phyloP scores from a whole-genome alignment of 1,140 invertebrate genomes.

The Zaprionus capensis region DNA sequence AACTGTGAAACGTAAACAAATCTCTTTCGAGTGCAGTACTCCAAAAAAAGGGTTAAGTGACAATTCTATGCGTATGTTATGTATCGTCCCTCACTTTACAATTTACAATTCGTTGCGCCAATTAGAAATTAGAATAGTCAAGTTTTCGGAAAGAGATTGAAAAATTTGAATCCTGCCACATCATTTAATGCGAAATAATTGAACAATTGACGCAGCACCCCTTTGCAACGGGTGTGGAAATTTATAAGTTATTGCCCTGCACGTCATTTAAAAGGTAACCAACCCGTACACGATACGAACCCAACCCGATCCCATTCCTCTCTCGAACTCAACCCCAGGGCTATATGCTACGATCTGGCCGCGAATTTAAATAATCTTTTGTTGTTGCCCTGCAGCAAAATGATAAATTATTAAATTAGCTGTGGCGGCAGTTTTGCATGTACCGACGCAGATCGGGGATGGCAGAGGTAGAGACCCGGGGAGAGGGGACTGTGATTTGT shows the following conservation, averaged over 20 bases:
- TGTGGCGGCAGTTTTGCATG: conserved; percentile 78
- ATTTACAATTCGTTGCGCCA: conserved; percentile 74
- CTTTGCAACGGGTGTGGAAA: conserved; percentile 60
- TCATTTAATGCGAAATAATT: conserved; percentile 83
- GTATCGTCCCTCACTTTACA: conserved; percentile 45
- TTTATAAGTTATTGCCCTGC: conserved; percentile 77
- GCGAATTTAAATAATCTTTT: conserved; percentile 83
- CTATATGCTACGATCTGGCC: conserved; percentile 38
- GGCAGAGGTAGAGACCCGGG: neutral
- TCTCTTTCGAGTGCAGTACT: conserved; percentile 58
- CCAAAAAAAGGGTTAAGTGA: conserved; percentile 57
- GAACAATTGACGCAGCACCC: conserved; percentile 47
- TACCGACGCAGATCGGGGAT: neutral
- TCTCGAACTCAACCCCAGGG: conserved; percentile 12
- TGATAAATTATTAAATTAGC: conserved; percentile 84
- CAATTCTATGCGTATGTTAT: neutral
- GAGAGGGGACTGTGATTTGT: conserved; percentile 55
- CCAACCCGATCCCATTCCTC: conserved; percentile 17
- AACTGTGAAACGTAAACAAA: conserved; percentile 70
- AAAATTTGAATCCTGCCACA: conserved; percentile 84
- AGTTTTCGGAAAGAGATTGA: conserved; percentile 42
- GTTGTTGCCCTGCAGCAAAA: conserved; percentile 79
- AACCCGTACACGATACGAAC: conserved; percentile 18
- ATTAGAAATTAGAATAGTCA: conserved; percentile 76
- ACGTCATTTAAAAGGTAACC: conserved; percentile 53